phyloP scores from a whole-genome alignment of 2,888 invertebrate species.

The Lepetodrilus schrolli region DNA sequence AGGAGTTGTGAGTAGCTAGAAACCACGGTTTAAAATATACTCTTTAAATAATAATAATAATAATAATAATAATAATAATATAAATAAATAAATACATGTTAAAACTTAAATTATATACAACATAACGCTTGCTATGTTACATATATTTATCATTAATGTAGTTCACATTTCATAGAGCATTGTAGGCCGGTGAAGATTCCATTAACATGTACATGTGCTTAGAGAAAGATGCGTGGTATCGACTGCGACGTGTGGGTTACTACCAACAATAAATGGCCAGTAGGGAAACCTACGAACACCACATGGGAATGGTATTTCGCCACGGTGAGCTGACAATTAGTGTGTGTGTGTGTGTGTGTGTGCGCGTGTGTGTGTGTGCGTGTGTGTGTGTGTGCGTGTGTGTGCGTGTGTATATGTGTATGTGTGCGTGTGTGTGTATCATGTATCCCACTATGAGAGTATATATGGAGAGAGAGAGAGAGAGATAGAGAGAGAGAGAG shows the following conservation, averaged over 20 bases:
- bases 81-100: too few relatives aligned
- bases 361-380: too few relatives aligned
- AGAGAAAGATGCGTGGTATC: slow-evolving; percentile 50
- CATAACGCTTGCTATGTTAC: too few relatives aligned
- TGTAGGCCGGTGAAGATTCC: not conserved
- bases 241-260: slow-evolving; percentile 57
- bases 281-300: slow-evolving; percentile 37
- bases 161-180: not conserved
- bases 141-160: too few relatives aligned
- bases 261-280: slow-evolving; percentile 48
- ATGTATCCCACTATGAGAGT: too few relatives aligned
- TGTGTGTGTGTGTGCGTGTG: too few relatives aligned
- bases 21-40: not conserved
- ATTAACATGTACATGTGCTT: not conserved
- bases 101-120: too few relatives aligned
- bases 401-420: too few relatives aligned
- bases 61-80: not conserved
- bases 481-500: too few relatives aligned
- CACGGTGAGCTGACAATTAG: slow-evolving; percentile 42
- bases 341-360: too few relatives aligned
- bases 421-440: too few relatives aligned
- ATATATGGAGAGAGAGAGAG: too few relatives aligned
- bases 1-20: not conserved
- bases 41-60: not conserved
- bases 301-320: slow-evolving; percentile 62